Conservation (phyloP, 2,113 vertebrate species). For the Stegastes partitus region DNA sequence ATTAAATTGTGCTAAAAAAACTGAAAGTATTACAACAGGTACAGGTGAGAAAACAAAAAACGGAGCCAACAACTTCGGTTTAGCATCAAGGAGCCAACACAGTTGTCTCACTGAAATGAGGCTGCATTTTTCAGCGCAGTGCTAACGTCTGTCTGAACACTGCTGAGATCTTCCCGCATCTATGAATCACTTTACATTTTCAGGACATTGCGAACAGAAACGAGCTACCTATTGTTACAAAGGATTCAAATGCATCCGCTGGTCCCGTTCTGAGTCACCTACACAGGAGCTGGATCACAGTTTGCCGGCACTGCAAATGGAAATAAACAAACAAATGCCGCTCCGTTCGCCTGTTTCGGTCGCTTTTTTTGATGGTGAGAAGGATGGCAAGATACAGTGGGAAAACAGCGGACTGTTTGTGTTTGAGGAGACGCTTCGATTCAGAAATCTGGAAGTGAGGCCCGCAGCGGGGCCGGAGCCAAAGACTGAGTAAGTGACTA, state of each 20-base stretch:
- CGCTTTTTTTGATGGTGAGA: not conserved
- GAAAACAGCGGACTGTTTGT: conserved; percentile 3
- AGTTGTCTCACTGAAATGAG: not conserved
- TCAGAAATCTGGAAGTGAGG: not conserved
- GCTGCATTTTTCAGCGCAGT: not conserved
- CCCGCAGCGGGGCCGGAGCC: not conserved
- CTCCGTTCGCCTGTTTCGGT: too few species aligned
- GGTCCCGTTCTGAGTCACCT: not conserved
- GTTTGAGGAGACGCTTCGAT: conserved; percentile 6
- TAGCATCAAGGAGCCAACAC: not conserved
- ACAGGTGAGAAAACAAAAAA: too few species aligned
- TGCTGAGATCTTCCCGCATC: not conserved
- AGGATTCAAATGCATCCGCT: conserved; percentile 3
- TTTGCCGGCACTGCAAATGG: not conserved
- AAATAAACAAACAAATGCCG: too few species aligned
- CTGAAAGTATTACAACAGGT: too few species aligned
- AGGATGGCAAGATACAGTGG: not conserved
- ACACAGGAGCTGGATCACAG: not conserved
- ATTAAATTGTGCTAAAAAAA: too few species aligned
- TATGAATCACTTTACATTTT: not conserved
- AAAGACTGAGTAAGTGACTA: conserved; percentile 27
- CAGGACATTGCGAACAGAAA: conserved; percentile 1
- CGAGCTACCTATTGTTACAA: not conserved
- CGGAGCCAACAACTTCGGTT: too few species aligned
- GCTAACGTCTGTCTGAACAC: not conserved